A percentile compares a stretch with the other conserved stretches of the same genome.
phyloP scores from a whole-genome alignment of 2,888 invertebrate species.

The Matsumyia berberina region DNA sequence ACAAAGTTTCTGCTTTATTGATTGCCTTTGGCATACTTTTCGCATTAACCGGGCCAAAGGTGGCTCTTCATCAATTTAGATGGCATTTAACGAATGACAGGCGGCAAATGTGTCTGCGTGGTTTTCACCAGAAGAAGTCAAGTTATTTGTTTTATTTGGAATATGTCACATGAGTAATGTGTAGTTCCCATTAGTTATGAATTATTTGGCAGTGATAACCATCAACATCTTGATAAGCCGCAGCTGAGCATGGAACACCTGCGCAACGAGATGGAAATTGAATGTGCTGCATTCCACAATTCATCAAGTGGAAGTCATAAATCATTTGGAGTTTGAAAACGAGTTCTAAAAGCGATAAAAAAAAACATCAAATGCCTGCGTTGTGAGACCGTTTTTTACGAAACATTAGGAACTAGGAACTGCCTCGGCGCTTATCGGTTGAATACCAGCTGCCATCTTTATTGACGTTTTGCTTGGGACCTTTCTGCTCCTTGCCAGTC shows the following conservation, averaged over 20 bases:
- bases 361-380: no score
- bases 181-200: slow-evolving; percentile 5
- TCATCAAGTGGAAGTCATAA: slow-evolving; percentile 3
- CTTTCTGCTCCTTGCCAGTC: no score
- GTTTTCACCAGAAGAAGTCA: slow-evolving; percentile 3
- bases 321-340: background rate
- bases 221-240: slow-evolving; percentile 19
- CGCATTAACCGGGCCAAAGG: slow-evolving; percentile 10
- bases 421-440: no score
- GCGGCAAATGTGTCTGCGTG: background rate
- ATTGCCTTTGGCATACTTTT: slow-evolving; percentile 26
- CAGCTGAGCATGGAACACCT: slow-evolving; percentile 29
- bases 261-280: no score
- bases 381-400: no score
- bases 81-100: background rate
- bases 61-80: background rate
- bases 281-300: background rate
- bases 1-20: slow-evolving; percentile 1
- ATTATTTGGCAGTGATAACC: background rate
- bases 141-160: background rate
- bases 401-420: no score
- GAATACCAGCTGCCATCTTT: no score
- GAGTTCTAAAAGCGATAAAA: no score
- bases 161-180: slow-evolving; percentile 18
- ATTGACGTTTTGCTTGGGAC: no score